Conservation (phyloP, 2,113 vertebrate genomes). For the Bubo scandiacus region DNA sequence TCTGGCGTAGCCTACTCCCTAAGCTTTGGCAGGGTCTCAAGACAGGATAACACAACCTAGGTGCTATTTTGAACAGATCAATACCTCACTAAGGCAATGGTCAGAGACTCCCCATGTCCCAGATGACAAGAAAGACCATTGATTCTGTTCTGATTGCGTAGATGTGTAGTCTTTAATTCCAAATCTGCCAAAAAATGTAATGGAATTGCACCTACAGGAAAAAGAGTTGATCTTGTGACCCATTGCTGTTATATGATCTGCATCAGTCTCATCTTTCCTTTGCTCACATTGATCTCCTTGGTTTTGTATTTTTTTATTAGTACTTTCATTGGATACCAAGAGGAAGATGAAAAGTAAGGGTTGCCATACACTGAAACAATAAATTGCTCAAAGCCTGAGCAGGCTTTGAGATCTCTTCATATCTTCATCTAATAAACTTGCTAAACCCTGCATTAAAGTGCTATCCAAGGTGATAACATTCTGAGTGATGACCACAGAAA, state of each 20-base stretch:
- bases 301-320: not conserved
- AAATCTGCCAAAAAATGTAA: not conserved
- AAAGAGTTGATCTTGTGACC: not conserved
- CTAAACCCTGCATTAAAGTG: slow-evolving; percentile 14
- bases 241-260: not conserved
- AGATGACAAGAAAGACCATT: not conserved
- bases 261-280: not conserved
- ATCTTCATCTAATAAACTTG: not conserved
- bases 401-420: not conserved
- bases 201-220: not conserved
- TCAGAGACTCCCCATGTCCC: not conserved
- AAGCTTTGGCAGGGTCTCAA: not conserved
- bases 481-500: slow-evolving; percentile 5
- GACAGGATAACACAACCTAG: not conserved
- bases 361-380: slow-evolving; percentile 8
- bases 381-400: slow-evolving; percentile 10
- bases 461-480: slow-evolving; percentile 12
- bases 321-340: not conserved
- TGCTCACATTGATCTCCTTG: not conserved
- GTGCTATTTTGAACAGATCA: not conserved
- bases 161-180: not conserved
- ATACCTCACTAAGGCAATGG: not conserved
- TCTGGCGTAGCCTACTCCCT: not conserved
- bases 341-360: slow-evolving; percentile 4
- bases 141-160: not conserved